Percentiles rank a stretch among this genome's conserved stretches.
Conservation (phyloP, 2,113 vertebrate genomes). For the Puffinus mauretanicus region DNA sequence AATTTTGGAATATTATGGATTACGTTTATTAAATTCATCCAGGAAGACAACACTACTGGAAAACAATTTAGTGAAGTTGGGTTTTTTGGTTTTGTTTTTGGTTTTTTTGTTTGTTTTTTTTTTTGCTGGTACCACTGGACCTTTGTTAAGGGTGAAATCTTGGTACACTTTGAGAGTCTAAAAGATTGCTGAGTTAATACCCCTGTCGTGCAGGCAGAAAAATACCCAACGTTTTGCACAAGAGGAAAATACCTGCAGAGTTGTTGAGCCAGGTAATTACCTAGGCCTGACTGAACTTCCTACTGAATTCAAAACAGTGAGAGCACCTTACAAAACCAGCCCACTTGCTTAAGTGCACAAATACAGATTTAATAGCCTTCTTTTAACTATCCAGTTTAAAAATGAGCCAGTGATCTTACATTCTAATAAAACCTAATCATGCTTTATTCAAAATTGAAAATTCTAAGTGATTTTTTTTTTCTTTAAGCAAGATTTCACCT, state of each 20-base stretch:
- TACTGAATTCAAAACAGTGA: not conserved
- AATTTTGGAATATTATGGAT: not conserved
- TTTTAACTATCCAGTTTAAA: not conserved
- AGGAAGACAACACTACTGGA: not conserved
- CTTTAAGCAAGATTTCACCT: not conserved
- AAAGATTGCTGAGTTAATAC: not conserved
- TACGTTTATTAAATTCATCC: not conserved
- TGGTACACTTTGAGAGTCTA: not conserved
- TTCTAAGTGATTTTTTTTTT: not conserved
- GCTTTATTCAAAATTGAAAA: not conserved
- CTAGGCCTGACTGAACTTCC: not conserved
- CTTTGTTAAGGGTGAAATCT: not conserved
- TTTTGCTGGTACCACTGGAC: not conserved
- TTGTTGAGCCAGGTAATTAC: not conserved
- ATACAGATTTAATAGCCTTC: not conserved
- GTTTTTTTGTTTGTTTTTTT: not conserved
- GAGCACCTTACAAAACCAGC: not conserved
- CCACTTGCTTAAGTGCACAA: not conserved
- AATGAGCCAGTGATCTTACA: not conserved
- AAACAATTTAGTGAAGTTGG: not conserved
- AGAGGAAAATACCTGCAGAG: not conserved
- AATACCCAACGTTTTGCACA: not conserved
- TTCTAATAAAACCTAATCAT: not conserved
- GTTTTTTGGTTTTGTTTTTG: rapidly evolving
- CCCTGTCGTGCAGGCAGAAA: rapidly evolving